Conservation (phyloP, 1,140 invertebrate genomes). For the Chrysomallon squamiferum region DNA sequence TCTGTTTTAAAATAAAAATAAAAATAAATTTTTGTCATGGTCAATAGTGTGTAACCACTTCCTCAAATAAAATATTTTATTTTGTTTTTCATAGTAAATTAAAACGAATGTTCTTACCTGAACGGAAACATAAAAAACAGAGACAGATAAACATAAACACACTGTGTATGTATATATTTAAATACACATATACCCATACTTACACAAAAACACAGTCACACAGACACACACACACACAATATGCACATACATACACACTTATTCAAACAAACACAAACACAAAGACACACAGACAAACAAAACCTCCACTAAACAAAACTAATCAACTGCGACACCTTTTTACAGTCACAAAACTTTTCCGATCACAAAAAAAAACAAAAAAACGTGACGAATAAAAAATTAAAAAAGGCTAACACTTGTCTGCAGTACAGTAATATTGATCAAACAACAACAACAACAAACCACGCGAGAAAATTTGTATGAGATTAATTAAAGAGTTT, state of each 20-base stretch:
- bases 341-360: too few species aligned
- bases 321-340: too few species aligned
- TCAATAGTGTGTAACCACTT: neutral
- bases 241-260: neutral
- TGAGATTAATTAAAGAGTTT: too few species aligned
- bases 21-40: too few species aligned
- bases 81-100: neutral
- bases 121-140: neutral
- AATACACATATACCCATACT: neutral
- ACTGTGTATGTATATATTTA: neutral
- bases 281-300: neutral
- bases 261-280: neutral
- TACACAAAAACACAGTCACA: neutral
- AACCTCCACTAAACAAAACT: neutral
- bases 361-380: too few species aligned
- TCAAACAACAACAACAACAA: too few species aligned
- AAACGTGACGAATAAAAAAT: too few species aligned
- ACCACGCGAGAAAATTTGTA: too few species aligned
- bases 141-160: neutral
- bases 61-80: neutral
- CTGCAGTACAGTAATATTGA: too few species aligned
- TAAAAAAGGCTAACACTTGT: too few species aligned
- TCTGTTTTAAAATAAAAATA: too few species aligned
- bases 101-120: neutral
- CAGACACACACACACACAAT: neutral